Percentiles rank a stretch among this genome's conserved stretches.
Evolutionary conservation across 35 echinoderm and acorn worm genomes (phyloP).

Genomic region (Apostichopus californicus): DNA sequence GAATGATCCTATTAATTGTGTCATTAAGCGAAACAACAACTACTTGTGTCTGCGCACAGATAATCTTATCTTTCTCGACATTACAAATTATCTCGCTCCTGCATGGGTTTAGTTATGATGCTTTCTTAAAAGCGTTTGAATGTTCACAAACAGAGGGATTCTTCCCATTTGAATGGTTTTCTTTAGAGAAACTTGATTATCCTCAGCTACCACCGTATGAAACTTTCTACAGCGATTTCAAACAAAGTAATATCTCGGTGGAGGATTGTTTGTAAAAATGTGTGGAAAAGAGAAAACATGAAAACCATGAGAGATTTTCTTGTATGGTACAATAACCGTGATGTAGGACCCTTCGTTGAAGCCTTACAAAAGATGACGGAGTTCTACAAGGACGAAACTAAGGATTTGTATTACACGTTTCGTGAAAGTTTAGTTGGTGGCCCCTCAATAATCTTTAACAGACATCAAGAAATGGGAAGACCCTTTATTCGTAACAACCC

Average conservation of each 20-base stretch:
- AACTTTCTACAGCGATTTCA: constrained; percentile 27
- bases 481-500: constrained; percentile 34
- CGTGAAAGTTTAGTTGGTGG: constrained; percentile 58
- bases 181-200: constrained; percentile 8
- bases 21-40: constrained; percentile 54
- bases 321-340: too few species aligned
- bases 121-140: constrained; percentile 61
- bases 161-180: constrained; percentile 47
- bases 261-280: constrained; percentile 54
- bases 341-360: background rate
- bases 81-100: constrained; percentile 57
- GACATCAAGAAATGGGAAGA: constrained; percentile 56
- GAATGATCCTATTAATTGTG: background rate
- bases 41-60: constrained; percentile 56
- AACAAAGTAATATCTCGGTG: constrained; percentile 19
- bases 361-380: constrained; percentile 47
- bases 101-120: too few species aligned
- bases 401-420: constrained; percentile 43
- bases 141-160: constrained; percentile 31
- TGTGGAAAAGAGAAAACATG: constrained; percentile 44
- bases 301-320: constrained; percentile 55
- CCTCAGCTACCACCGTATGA: constrained; percentile 35
- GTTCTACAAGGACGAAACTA: constrained; percentile 35
- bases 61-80: constrained; percentile 59
- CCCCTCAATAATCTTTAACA: constrained; percentile 56